These are phyloP conservation scores for Oceanodroma leucorhoa DNA, from an alignment of 2,797 vertebrate genomes.

Conservation along the genomic window DNA sequence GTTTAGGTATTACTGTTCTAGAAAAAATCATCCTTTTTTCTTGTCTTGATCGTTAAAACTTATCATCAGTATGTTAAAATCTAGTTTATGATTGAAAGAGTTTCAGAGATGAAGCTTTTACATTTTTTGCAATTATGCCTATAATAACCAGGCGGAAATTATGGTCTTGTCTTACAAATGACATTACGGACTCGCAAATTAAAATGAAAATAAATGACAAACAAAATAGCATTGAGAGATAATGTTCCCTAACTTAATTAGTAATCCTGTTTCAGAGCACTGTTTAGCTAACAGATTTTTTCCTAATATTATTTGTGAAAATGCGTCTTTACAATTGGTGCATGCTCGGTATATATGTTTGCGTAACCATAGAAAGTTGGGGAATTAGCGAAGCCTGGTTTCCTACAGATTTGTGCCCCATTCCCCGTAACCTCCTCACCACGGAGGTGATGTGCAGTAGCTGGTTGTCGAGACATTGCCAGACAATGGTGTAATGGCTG, in stretches of 20 bases:
- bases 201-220: conserved; percentile 63
- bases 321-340: neutral
- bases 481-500: rapidly evolving
- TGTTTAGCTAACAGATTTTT: neutral
- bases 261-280: neutral
- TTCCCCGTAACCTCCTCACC: neutral
- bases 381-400: neutral
- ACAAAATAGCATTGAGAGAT: conserved; percentile 32
- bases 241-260: conserved; percentile 50
- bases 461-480: neutral
- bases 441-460: neutral
- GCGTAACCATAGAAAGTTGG: neutral
- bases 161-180: conserved; percentile 27
- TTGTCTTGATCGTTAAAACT: neutral
- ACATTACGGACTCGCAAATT: conserved; percentile 2
- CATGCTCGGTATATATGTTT: neutral
- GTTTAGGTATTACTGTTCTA: neutral
- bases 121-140: neutral
- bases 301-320: conserved; percentile 2
- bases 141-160: neutral
- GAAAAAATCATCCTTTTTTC: neutral
- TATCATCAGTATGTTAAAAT: neutral
- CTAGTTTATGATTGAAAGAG: neutral
- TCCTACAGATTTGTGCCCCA: neutral
- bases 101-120: conserved; percentile 1